Conservation (phyloP, 2,113 vertebrate species). For the Centropus unirufus region DNA sequence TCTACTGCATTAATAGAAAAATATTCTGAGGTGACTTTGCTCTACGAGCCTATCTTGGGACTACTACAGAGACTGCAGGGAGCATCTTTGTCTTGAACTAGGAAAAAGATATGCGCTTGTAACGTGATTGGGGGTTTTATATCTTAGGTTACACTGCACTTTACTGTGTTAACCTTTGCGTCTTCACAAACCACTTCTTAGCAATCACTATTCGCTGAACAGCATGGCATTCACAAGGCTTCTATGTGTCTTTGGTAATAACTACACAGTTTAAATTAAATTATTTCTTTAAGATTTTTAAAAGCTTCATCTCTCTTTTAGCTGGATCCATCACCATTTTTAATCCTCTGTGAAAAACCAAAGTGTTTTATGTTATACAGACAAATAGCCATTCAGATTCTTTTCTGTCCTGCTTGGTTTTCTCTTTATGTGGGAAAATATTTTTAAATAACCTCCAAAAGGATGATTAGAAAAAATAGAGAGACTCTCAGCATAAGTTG, state of each 20-base stretch:
- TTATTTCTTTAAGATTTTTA: not conserved
- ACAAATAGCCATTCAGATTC: not conserved
- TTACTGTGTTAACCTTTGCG: not conserved
- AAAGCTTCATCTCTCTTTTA: not conserved
- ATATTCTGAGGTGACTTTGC: not conserved
- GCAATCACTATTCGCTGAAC: not conserved
- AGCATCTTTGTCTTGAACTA: not conserved
- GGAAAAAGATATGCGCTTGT: not conserved
- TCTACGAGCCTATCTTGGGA: not conserved
- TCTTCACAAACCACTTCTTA: not conserved
- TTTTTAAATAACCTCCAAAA: not conserved
- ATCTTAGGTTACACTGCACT: not conserved
- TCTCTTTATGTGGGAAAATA: not conserved
- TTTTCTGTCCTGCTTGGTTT: not conserved
- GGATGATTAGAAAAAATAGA: not conserved
- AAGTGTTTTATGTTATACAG: not conserved
- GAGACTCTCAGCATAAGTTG: not conserved
- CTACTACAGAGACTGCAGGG: not conserved
- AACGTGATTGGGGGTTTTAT: not conserved
- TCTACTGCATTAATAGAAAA: not conserved
- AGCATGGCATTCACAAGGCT: accelerated
- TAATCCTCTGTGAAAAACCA: not conserved
- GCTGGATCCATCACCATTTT: not conserved
- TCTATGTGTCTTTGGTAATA: not conserved
- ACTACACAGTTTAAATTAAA: not conserved